phyloP scores from a whole-genome alignment of 2,797 vertebrate species.

The Hemibagrus guttatus region DNA sequence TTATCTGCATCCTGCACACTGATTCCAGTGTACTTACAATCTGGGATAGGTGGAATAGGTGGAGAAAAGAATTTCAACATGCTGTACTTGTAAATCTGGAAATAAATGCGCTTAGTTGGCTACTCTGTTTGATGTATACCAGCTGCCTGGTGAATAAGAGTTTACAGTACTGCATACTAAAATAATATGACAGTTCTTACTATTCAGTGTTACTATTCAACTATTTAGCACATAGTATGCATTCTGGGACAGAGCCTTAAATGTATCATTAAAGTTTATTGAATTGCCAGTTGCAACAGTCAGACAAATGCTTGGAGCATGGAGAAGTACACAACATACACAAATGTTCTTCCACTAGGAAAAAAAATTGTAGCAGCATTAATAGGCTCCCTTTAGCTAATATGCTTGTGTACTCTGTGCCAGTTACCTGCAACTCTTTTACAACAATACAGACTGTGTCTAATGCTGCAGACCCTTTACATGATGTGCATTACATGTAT shows the following conservation, averaged over 20 bases:
- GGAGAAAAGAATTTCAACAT: background rate
- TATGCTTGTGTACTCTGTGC: background rate
- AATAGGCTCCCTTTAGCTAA: background rate
- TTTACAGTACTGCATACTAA: background rate
- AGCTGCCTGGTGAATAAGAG: background rate
- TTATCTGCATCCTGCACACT: background rate
- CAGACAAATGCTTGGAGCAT: background rate
- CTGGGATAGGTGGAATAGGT: background rate
- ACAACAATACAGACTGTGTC: too few species aligned
- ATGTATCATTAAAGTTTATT: conserved; percentile 1
- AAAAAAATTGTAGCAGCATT: background rate
- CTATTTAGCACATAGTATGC: background rate
- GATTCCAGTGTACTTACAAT: background rate
- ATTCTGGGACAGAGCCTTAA: background rate
- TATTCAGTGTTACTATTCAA: background rate
- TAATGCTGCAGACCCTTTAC: background rate
- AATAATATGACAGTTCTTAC: background rate
- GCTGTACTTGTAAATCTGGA: background rate
- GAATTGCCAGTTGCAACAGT: background rate
- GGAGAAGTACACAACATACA: background rate
- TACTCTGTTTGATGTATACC: background rate
- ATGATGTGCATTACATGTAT: background rate
- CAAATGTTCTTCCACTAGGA: background rate
- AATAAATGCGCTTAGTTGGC: background rate
- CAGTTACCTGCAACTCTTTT: background rate